These are phyloP conservation scores for Stenopsyche tienmushanensis DNA, from an alignment of 1,140 invertebrate genomes.

Conservation along the genomic window DNA sequence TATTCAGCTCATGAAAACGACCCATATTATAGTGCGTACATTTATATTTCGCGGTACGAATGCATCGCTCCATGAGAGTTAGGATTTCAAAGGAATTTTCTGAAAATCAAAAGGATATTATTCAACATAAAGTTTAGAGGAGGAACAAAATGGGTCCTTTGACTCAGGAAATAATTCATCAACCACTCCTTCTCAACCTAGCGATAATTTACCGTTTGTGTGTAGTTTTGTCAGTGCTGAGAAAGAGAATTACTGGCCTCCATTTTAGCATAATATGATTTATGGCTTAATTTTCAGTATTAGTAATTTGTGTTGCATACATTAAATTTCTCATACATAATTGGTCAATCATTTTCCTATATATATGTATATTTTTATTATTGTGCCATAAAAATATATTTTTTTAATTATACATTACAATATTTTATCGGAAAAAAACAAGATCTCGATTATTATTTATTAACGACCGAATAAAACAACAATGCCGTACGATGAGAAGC, in stretches of 20 bases:
- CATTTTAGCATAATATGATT: conserved; percentile 15
- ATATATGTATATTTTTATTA: neutral
- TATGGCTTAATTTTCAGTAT: conserved; percentile 3
- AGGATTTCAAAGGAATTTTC: too few species aligned
- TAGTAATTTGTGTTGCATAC: neutral
- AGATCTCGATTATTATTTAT: neutral
- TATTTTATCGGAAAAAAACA: neutral
- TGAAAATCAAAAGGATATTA: neutral
- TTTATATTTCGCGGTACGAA: too few species aligned
- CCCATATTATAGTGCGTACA: too few species aligned
- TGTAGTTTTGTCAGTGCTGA: conserved; percentile 7
- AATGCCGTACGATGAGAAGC: too few species aligned
- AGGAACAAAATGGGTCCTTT: conserved; percentile 21
- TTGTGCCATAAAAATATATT: too few species aligned
- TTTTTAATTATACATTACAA: too few species aligned
- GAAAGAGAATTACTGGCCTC: conserved; percentile 8
- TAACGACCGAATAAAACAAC: too few species aligned
- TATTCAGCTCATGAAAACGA: too few species aligned
- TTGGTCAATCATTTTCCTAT: neutral
- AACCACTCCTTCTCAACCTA: conserved; percentile 22
- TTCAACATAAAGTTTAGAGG: neutral
- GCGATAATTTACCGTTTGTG: conserved; percentile 17
- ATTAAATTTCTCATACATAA: too few species aligned
- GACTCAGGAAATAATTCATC: conserved; percentile 27
- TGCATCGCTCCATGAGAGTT: too few species aligned